Base-by-base conservation (phyloP, 2,797 vertebrate species). In the Falco naumanni region DNA sequence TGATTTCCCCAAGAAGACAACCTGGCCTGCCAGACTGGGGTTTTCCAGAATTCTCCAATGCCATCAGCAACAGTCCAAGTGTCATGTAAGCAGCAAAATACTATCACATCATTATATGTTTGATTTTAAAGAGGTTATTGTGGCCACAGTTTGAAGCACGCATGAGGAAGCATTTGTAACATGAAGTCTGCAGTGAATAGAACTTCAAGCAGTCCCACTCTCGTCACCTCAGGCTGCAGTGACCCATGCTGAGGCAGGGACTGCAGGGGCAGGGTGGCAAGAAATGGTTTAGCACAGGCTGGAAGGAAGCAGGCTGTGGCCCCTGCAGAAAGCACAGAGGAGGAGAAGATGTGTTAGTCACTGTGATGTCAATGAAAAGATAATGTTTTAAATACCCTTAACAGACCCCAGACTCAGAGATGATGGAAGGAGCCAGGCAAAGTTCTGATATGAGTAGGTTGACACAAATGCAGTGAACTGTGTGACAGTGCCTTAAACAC, bases 201-300 rank as follows among this genome's bases (percentile, higher is more conserved):
- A 76, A 7, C 28, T 75, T 70, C 26, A 29, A 16, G 47, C 10
- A 56, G 34, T 60, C 37, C 18, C 25, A n/a, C 14, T 37, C 41
- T 4, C 1, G 0, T 76, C 69, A 50, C 10, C 28, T 70, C 13
- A 4, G 56, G 10, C 12, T 45, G 53, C 24, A 60, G 41, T 0
- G 5, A 33, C 53, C 28, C 33, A 39, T 1, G 0, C 11, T 0
- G 0, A 20, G 26, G 29, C 71, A 90, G 37, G 13, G 33, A 33
- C 11, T 43, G 14, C 64, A 65, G 17, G 17, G 20, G 21, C 17
- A 47, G 21, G 41, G 26, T 3, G 20, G 13, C 5, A n/a, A 78
- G 47, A 71, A 53, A 24, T 24, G 48, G 13, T 48, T 83, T 63
- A 68, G 26, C 34, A 75, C 8, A 63, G 39, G 19, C 34, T 92